Conservation (phyloP, 1,140 invertebrate species). For the Drosophila micromelanica region DNA sequence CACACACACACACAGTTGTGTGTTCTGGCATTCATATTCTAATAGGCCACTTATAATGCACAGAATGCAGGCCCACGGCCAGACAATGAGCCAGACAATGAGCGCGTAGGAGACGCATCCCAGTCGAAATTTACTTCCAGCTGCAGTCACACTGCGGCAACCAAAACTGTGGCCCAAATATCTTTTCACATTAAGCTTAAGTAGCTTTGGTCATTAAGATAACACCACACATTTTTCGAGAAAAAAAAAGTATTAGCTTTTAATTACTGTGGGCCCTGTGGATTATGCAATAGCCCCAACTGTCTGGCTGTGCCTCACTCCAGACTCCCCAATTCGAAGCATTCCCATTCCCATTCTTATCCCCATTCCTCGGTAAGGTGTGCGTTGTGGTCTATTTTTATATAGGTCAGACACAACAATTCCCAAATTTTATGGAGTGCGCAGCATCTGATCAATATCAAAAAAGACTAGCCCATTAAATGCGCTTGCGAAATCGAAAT, state of each 20-base stretch:
- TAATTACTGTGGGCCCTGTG: constrained; percentile 50
- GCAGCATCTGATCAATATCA: constrained; percentile 67
- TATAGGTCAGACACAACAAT: constrained; percentile 53
- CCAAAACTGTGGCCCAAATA: constrained; percentile 58
- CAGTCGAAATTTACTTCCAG: neutral
- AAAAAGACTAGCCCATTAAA: constrained; percentile 53
- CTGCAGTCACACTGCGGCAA: neutral
- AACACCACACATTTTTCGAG: constrained; percentile 16
- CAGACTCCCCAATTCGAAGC: neutral
- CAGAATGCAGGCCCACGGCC: constrained; percentile 41
- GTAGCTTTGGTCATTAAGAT: constrained; percentile 74
- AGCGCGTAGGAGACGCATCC: constrained; percentile 12
- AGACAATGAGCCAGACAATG: constrained; percentile 44
- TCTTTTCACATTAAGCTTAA: constrained; percentile 63
- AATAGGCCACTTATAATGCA: constrained; percentile 71
- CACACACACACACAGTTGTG: too few species aligned
- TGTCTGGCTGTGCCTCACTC: constrained; percentile 21
- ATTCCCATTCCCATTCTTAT: neutral
- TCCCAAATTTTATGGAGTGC: constrained; percentile 36
- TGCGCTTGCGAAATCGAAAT: constrained; percentile 48
- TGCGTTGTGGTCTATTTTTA: constrained; percentile 53
- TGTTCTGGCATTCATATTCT: constrained; percentile 64
- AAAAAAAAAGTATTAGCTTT: constrained; percentile 34
- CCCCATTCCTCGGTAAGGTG: constrained; percentile 42
- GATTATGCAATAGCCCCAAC: constrained; percentile 59